phyloP scores from a whole-genome alignment of 2,113 vertebrate genomes.

The Tapirus terrestris region DNA sequence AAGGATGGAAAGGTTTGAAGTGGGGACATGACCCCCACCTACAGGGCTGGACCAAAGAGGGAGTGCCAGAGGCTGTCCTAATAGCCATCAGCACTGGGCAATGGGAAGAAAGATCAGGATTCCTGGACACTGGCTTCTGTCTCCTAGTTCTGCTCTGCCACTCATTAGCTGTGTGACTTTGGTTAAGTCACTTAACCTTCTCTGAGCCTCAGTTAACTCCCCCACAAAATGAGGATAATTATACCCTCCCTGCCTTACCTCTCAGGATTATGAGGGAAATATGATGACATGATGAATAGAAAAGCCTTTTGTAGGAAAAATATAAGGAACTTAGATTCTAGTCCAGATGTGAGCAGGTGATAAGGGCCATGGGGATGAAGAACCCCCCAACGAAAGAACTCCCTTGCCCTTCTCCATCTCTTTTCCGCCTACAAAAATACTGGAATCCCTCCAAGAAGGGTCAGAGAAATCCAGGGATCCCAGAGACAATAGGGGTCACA shows the following conservation, averaged over 20 bases:
- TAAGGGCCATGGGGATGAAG: background rate
- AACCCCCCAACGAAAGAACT: background rate
- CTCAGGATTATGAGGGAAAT: background rate
- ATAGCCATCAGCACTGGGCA: background rate
- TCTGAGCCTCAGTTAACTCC: background rate
- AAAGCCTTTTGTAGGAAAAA: conserved; percentile 21
- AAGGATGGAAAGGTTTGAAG: background rate
- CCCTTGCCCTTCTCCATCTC: background rate
- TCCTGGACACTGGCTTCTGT: background rate
- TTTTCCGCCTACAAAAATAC: background rate
- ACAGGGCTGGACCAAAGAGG: background rate
- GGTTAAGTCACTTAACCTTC: conserved; percentile 9
- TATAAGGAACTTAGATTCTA: background rate
- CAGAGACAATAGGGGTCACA: background rate
- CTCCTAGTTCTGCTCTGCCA: background rate
- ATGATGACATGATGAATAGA: background rate
- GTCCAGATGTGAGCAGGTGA: background rate
- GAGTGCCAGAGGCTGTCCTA: background rate
- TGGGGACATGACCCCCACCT: background rate
- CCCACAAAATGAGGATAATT: background rate
- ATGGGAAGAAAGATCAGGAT: background rate
- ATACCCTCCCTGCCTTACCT: background rate
- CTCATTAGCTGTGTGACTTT: background rate
- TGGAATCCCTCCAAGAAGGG: background rate
- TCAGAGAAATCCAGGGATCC: background rate